Base-by-base conservation (phyloP, 2,113 vertebrate species). In the Thermophis baileyi region DNA sequence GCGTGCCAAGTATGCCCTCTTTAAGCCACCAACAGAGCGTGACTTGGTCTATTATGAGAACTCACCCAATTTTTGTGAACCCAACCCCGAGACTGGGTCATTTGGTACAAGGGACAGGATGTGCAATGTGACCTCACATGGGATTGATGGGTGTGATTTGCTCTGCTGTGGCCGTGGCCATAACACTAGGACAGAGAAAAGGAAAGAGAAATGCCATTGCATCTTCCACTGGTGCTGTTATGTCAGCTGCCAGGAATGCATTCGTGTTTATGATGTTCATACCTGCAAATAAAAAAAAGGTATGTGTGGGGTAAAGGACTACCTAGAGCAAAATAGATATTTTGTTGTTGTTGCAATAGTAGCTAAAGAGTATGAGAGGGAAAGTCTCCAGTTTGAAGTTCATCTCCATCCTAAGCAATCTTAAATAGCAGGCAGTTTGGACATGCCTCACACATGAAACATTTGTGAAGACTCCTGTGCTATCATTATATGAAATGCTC, bases 151-250 rank as follows among this genome's bases (percentile, higher is more conserved):
- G 97, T 99, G 99, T 0, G 99, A 99, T 97, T 98, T 99, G 90
- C 98, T 99, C 51, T 99, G 99, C 98, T 99, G 99, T 27, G 99
- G 99, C 3, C 98, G 99, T 0, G 99, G 99, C 89, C 99, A 99
- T 98, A 99, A 99, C 98, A 99, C 99, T 86, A 97, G 99, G 97
- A 99, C 99, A 96, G 99, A 99, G 98, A 99, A 98, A 40, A 98
- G 99, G 94, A 99, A 99, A 91, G 99, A 99, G 98, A 99, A 99
- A 81, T 99, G 99, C 89, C 99, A 99, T 97, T 99, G 99, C 97
- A 98, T 99, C 97, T 99, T 99, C 98, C 99, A 99, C 98, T 99
- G 99, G 99, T 99, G 99, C 98, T 99, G 99, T 97, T 99, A 99
- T 0, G 99, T 99, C 93, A 99, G 99, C 97, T 99, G 99, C 96